Conservation (phyloP, 2,113 vertebrate genomes). For the Mionectes macconnelli region DNA sequence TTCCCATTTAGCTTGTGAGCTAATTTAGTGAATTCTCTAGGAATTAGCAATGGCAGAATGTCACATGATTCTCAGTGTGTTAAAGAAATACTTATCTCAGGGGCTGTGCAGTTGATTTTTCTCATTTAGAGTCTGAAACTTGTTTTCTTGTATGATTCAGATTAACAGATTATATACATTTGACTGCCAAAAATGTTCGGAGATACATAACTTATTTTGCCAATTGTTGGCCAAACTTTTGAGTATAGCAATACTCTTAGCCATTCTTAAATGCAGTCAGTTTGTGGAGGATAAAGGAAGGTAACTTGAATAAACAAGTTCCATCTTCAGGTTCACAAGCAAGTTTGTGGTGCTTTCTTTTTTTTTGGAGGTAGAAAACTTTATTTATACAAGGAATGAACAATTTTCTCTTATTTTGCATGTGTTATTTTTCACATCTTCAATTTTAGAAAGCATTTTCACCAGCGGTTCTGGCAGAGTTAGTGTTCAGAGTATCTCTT, state of each 20-base stretch:
- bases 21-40: not conserved
- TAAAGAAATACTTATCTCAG: not conserved
- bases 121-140: not conserved
- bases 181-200: not conserved
- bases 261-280: not conserved
- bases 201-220: not conserved
- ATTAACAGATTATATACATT: not conserved
- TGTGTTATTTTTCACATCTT: not conserved
- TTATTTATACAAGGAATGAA: not conserved
- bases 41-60: not conserved
- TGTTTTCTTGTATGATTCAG: not conserved
- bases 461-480: not conserved
- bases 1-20: not conserved
- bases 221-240: not conserved
- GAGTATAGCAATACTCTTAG: not conserved
- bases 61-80: not conserved
- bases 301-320: not conserved
- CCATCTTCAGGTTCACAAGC: not conserved
- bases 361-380: not conserved
- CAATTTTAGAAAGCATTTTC: not conserved
- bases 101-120: not conserved
- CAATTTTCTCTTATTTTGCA: not conserved
- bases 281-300: not conserved
- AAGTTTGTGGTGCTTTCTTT: not conserved
- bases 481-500: not conserved